Base-by-base conservation (phyloP, 23 tunicate species). In the Halocynthia aurantium region DNA sequence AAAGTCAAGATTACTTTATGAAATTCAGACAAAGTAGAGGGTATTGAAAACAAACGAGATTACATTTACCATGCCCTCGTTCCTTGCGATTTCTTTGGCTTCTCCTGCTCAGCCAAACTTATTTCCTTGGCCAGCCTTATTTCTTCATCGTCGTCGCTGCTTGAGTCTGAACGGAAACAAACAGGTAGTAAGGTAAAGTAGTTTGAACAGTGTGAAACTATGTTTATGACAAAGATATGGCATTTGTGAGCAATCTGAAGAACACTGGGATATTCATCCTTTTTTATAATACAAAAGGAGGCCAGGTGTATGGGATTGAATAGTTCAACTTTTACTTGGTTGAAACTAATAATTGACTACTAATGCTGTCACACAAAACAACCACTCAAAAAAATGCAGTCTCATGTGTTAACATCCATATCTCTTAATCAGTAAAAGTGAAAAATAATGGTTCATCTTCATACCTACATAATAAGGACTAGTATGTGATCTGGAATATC, bases 131-230 rank as follows among this genome's bases (percentile, higher is more conserved):
- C 83, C 12, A 52, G 8, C 40, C 83, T 69, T 18, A 80, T 20
- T n/a, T 71, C 83, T 19, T 80, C 83, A 55, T 80, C 83, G 7
- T 80, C 83, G 22, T 69, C 55, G 55, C 44, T 31, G 21, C 78
- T 74, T 22, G 78, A 74, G 22, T 74, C 78, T 74, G 76, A 51
- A 6, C 49, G 51, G 12, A 21, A 21, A 11, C 13, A 68, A 21
- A 22, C 21, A 22, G 12, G 17, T 15, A 68, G 19, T 22, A 68
- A 20, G 21, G 31, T 18, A 15, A 18, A 18, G 21, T 15, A 18
- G 44, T 31, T 31, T 31, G 1, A 31, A 31, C 44, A 31, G 44
- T 31, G 44, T 31, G 44, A 31, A 31, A 31, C 44, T 31, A 31
- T 31, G 44, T 31, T 4, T 31, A 31, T 31, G 44, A 31, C 44